Evolutionary conservation across 2,888 invertebrate species (phyloP).

Genomic region (Sinopyrophorus schimmeli): DNA sequence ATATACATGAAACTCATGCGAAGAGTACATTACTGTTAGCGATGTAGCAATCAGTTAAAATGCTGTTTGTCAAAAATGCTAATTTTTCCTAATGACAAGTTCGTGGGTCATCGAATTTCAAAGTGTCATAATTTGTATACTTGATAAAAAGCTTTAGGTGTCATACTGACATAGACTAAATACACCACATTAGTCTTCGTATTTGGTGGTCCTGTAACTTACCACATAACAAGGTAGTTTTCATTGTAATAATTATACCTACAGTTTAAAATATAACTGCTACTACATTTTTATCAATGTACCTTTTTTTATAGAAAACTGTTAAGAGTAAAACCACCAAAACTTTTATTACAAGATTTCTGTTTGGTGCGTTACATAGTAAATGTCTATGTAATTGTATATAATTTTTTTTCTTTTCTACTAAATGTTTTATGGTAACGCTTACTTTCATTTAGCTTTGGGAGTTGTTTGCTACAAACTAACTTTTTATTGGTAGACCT

Average conservation of each 20-base stretch:
- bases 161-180: slow-evolving; percentile 33
- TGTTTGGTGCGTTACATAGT: too few relatives aligned
- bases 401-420: too few relatives aligned
- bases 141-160: slow-evolving; percentile 34
- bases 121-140: slow-evolving; percentile 34
- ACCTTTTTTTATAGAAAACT: too few relatives aligned
- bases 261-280: background rate
- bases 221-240: too few relatives aligned
- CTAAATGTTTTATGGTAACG: too few relatives aligned
- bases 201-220: slow-evolving; percentile 28
- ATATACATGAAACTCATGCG: slow-evolving; percentile 21
- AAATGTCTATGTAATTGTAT: too few relatives aligned
- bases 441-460: slow-evolving; percentile 16
- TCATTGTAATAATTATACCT: too few relatives aligned
- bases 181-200: slow-evolving; percentile 28
- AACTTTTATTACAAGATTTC: too few relatives aligned
- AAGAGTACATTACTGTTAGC: slow-evolving; percentile 27
- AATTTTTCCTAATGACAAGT: slow-evolving; percentile 35
- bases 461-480: slow-evolving; percentile 22
- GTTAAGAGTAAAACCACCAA: too few relatives aligned
- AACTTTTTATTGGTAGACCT: slow-evolving; percentile 36
- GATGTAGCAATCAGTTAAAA: slow-evolving; percentile 28
- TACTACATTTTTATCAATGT: too few relatives aligned
- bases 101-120: slow-evolving; percentile 35
- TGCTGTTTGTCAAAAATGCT: slow-evolving; percentile 31